phyloP scores from a whole-genome alignment of 2,888 invertebrate species.

The Noctua janthina region DNA sequence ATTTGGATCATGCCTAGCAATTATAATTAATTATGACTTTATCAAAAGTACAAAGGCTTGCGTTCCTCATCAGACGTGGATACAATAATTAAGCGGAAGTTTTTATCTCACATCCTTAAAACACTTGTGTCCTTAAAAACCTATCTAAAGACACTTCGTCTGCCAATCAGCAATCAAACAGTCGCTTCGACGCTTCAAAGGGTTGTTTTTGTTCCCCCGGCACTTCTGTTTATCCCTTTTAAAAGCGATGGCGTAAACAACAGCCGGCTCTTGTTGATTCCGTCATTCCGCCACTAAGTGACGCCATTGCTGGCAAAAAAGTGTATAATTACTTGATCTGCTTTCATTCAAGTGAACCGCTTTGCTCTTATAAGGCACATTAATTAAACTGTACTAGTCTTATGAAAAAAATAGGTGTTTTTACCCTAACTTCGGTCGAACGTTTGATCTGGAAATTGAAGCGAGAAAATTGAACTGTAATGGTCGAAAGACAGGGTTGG shows the following conservation, averaged over 20 bases:
- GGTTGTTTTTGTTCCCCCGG: slow-evolving; percentile 25
- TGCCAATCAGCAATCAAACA: slow-evolving; percentile 40
- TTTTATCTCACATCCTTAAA: slow-evolving; percentile 2
- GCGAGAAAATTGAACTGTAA: slow-evolving; percentile 29
- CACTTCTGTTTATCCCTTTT: slow-evolving; percentile 34
- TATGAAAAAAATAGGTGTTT: slow-evolving; percentile 58
- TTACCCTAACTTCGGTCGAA: slow-evolving; percentile 52
- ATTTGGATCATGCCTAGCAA: background rate
- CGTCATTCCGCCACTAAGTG: slow-evolving; percentile 50
- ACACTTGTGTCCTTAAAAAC: slow-evolving; percentile 33
- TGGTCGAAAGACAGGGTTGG: rapidly evolving
- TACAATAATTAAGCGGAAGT: slow-evolving; percentile 8
- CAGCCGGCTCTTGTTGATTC: slow-evolving; percentile 44
- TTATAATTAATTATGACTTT: background rate
- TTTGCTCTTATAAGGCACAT: slow-evolving; percentile 68
- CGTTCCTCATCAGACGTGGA: background rate
- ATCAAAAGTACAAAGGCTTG: background rate
- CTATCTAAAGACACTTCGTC: slow-evolving; percentile 15
- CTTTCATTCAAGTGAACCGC: slow-evolving; percentile 67
- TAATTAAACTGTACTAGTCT: slow-evolving; percentile 70
- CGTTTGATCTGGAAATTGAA: slow-evolving; percentile 59
- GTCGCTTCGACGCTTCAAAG: slow-evolving; percentile 18
- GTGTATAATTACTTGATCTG: slow-evolving; percentile 71
- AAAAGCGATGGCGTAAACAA: slow-evolving; percentile 49
- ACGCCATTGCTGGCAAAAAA: slow-evolving; percentile 57